Conservation (phyloP, 2,113 vertebrate species). For the Coturnix japonica region DNA sequence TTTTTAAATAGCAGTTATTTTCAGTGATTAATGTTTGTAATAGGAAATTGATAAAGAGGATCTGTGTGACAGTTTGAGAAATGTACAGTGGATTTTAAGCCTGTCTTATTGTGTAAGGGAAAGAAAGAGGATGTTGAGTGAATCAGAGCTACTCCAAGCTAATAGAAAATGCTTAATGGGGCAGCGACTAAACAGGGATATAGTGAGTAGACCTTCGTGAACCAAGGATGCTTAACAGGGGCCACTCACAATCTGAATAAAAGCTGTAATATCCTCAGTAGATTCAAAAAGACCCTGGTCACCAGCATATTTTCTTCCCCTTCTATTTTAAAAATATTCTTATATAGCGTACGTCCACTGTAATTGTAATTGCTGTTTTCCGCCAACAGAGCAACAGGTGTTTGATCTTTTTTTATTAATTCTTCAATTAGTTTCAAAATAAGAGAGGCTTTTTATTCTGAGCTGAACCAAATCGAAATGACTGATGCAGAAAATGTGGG, state of each 20-base stretch:
- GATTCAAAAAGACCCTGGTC: background rate
- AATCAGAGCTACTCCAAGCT: background rate
- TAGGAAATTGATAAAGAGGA: background rate
- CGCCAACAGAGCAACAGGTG: constrained; percentile 61
- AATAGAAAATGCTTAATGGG: background rate
- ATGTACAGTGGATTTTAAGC: background rate
- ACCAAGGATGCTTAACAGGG: background rate
- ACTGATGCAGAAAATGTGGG: constrained; percentile 58
- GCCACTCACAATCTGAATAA: background rate
- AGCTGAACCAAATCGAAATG: constrained; percentile 43
- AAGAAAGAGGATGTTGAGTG: background rate
- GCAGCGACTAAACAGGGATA: background rate
- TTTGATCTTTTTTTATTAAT: constrained; percentile 63
- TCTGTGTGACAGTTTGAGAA: background rate
- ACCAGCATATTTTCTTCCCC: background rate
- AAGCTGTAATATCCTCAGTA: background rate
- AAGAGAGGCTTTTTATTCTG: constrained; percentile 48
- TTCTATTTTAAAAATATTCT: background rate
- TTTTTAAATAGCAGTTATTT: background rate
- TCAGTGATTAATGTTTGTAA: background rate
- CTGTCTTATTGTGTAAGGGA: background rate
- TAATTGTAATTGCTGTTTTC: constrained; percentile 44
- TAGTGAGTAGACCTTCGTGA: background rate
- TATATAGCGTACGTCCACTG: constrained; percentile 10
- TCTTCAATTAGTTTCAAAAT: constrained; percentile 64